A percentile compares a stretch with the other conserved stretches of the same genome.
phyloP scores from a whole-genome alignment of 1,140 invertebrate genomes.

The Leucophenga varia region DNA sequence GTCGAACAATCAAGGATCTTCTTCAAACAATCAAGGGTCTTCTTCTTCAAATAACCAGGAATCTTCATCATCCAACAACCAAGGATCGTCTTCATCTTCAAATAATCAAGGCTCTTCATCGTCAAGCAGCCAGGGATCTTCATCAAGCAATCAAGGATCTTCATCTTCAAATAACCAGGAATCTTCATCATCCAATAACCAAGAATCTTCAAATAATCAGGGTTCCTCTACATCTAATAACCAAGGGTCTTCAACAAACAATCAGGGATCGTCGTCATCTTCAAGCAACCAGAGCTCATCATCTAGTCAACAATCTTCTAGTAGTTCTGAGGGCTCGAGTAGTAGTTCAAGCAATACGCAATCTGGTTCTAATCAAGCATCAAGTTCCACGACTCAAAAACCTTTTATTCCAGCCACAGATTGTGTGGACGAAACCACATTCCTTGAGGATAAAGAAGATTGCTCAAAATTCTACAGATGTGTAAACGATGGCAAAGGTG shows the following conservation, averaged over 20 bases:
- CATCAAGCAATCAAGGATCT: conserved; percentile 17
- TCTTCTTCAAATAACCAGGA: neutral
- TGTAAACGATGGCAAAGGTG: conserved; percentile 61
- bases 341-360: no score
- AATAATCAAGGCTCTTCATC: conserved; percentile 9
- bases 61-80: conserved; percentile 12
- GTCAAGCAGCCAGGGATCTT: conserved; percentile 9
- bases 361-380: neutral
- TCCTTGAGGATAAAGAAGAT: conserved; percentile 62
- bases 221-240: conserved; percentile 1
- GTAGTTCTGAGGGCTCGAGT: no score
- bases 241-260: conserved; percentile 22
- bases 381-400: conserved; percentile 30
- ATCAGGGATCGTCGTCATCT: conserved; percentile 15
- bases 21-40: conserved; percentile 11
- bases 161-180: conserved; percentile 19
- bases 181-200: conserved; percentile 1
- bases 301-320: conserved; percentile 15
- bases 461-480: conserved; percentile 71
- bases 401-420: conserved; percentile 40
- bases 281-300: conserved; percentile 10
- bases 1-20: neutral
- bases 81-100: conserved; percentile 20
- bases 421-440: conserved; percentile 60
- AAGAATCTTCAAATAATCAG: conserved; percentile 5